A percentile compares a stretch with the other conserved stretches of the same genome.
Conservation (phyloP, 2,888 invertebrate genomes). For the Agrotis exclamationis region DNA sequence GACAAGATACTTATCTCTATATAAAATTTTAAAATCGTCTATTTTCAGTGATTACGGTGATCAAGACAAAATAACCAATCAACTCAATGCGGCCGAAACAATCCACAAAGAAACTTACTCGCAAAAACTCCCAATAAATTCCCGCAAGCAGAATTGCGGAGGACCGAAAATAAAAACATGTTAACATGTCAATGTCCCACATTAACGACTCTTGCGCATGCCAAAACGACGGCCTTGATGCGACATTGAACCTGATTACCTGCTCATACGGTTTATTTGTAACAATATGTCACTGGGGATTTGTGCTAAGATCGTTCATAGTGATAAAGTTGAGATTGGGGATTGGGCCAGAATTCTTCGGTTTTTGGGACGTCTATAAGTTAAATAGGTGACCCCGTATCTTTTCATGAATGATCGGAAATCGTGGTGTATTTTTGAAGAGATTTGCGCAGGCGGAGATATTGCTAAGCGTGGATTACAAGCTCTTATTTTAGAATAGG, state of each 20-base stretch:
- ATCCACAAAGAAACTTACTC: background rate
- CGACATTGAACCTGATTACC: conserved; percentile 74
- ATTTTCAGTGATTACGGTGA: background rate
- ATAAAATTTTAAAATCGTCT: background rate
- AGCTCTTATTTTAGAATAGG: too few species aligned
- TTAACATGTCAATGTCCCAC: conserved; percentile 62
- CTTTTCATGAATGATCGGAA: conserved; percentile 3
- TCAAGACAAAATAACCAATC: background rate
- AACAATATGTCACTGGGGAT: conserved; percentile 46
- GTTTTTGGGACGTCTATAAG: conserved; percentile 5
- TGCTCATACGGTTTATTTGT: conserved; percentile 59
- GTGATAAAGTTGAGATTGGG: conserved; percentile 2
- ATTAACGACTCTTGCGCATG: conserved; percentile 49
- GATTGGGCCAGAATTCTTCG: background rate
- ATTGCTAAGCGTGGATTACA: background rate
- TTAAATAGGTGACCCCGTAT: conserved; percentile 36
- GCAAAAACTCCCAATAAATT: conserved; percentile 28
- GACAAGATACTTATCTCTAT: too few species aligned
- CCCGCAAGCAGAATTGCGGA: conserved; percentile 15
- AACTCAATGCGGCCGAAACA: background rate
- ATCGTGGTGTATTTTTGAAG: conserved; percentile 8
- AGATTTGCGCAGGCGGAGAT: too few species aligned
- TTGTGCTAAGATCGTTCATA: conserved; percentile 9
- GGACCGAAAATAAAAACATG: conserved; percentile 54
- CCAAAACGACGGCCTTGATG: conserved; percentile 68